Base-by-base conservation (phyloP, 2,888 invertebrate genomes). In the Gonocerus acuteangulatus region DNA sequence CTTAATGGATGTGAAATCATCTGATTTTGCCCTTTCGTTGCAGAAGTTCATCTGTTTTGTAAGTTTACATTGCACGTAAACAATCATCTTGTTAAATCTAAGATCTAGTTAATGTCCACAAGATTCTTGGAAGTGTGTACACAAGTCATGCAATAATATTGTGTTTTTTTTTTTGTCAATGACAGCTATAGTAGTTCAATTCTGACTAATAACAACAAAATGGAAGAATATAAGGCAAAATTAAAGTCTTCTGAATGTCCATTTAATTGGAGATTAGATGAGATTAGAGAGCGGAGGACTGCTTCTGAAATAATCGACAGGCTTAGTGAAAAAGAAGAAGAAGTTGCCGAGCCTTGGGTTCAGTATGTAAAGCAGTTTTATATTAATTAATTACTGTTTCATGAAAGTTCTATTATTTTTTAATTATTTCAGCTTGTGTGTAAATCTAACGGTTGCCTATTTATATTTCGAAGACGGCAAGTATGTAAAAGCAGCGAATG, bases 251-350 rank as follows among this genome's bases (percentile, higher is more conserved):
- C 18, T 9, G 57, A 57, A n/a, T 57, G 57, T 6, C 57, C 57
- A 3, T 57, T 44, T 2, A 57, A 57, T 45, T 57, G 57, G 57
- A 44, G 23, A 18, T 32, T 57, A 19, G 32, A n/a, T 13, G 32
- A 57, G 23, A 18, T 57, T 1, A 11, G 23, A 13, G 32, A 57
- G 22, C 13, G 44, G 6, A 27, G 22, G 19, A 1, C 23, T 19
- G 27, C 57, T 27, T 16, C 45, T n/a, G 27, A 27, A 3, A 18
- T 47, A 19, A 32, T 57, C 13, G 57, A 57, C 0, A 57, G 13
- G 15, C 45, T 57, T 19, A 13, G 15, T 9, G 57, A 57, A 47
- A 57, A 57, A 47, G 57, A 57, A 16, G 57, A 57, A 45, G 57
- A 44, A 47, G 27, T 57, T 47, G 2, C 34, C 7, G 45, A 57